Evolutionary conservation across 2,888 invertebrate species (phyloP).

Genomic region (Cheilosia grossa): DNA sequence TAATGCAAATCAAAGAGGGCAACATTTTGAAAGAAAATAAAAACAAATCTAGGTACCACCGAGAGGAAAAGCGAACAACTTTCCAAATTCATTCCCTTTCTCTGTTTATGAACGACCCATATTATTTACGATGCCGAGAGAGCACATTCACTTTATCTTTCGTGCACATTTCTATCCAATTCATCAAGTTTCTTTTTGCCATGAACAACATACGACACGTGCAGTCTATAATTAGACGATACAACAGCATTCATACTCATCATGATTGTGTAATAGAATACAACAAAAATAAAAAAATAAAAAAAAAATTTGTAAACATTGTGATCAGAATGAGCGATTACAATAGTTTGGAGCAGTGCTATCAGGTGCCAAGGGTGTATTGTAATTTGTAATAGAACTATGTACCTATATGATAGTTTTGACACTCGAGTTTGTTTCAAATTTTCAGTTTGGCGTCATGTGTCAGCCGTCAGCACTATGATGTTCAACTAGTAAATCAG

Average conservation of each 20-base stretch:
- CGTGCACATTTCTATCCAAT: slow-evolving; percentile 14
- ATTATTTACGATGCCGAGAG: slow-evolving; percentile 33
- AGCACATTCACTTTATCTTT: slow-evolving; percentile 57
- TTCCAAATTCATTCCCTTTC: slow-evolving; percentile 45
- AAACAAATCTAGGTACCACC: neutral
- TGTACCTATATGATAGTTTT: too few species aligned
- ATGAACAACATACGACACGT: slow-evolving; percentile 47
- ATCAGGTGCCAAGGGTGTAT: neutral
- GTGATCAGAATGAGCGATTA: slow-evolving; percentile 42
- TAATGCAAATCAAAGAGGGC: slow-evolving; percentile 14
- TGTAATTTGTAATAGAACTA: neutral
- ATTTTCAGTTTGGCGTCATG: too few species aligned
- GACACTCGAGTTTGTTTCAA: too few species aligned
- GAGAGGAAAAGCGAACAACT: slow-evolving; percentile 42
- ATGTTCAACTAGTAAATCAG: too few species aligned
- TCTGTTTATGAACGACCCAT: slow-evolving; percentile 38
- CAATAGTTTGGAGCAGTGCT: slow-evolving; percentile 4
- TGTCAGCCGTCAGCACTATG: too few species aligned
- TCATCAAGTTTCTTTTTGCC: slow-evolving; percentile 11
- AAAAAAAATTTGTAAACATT: slow-evolving; percentile 49
- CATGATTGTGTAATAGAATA: slow-evolving; percentile 41
- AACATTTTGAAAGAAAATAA: neutral
- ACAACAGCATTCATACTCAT: slow-evolving; percentile 28
- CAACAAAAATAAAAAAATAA: neutral
- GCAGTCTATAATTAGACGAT: slow-evolving; percentile 54